These are phyloP conservation scores for Taurulus bubalis DNA, from an alignment of 2,113 vertebrate species.

Conservation along the genomic window DNA sequence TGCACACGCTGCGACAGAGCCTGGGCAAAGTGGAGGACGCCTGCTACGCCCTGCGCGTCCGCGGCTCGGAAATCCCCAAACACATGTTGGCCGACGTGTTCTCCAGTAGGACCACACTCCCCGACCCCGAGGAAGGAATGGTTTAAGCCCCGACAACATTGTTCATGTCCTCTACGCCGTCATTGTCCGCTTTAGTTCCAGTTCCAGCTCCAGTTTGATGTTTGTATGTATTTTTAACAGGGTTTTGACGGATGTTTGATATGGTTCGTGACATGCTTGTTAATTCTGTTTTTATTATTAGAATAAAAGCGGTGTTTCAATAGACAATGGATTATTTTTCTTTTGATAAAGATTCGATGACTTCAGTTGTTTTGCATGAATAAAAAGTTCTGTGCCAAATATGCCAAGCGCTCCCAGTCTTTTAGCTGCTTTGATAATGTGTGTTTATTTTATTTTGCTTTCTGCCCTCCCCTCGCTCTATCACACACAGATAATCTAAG, in stretches of 20 bases:
- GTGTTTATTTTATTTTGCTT: constrained; percentile 62
- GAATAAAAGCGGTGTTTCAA: constrained; percentile 30
- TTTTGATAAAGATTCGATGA: constrained; percentile 48
- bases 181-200: constrained; percentile 8
- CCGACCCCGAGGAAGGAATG: constrained; percentile 92
- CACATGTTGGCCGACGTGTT: constrained; percentile 98
- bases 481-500: constrained; percentile 70
- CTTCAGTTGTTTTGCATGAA: constrained; percentile 66
- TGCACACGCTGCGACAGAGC: constrained; percentile 94
- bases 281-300: constrained; percentile 33
- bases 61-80: constrained; percentile 96
- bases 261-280: constrained; percentile 18
- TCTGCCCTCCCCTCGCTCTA: constrained; percentile 21
- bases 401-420: constrained; percentile 27
- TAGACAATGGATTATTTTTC: constrained; percentile 35
- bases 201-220: constrained; percentile 4
- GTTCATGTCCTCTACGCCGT: not conserved
- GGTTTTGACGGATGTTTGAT: constrained; percentile 28
- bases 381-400: constrained; percentile 70
- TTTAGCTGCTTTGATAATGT: constrained; percentile 48
- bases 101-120: constrained; percentile 87
- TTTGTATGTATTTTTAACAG: constrained; percentile 45
- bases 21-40: constrained; percentile 96
- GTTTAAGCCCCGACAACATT: constrained; percentile 69
- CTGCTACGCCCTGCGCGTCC: constrained; percentile 92